phyloP scores from a whole-genome alignment of 23 tunicate genomes.

The Trididemnum clinides region DNA sequence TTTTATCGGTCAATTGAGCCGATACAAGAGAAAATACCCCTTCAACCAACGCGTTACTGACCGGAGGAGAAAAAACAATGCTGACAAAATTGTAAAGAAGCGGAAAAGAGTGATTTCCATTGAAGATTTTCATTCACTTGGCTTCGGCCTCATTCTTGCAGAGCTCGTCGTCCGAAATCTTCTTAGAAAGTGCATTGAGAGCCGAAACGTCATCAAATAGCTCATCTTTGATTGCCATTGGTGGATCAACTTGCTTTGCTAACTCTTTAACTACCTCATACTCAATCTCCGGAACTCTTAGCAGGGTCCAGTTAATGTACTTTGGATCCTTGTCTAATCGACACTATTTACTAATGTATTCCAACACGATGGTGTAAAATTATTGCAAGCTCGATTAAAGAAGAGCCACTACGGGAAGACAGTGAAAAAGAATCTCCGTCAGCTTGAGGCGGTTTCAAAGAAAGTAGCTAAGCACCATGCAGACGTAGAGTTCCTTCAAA shows the following conservation, averaged over 20 bases:
- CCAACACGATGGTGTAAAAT: slow-evolving; percentile 42
- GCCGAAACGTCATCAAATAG: slow-evolving; percentile 64
- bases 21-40: too few relatives aligned
- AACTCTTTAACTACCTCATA: slow-evolving; percentile 46
- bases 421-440: too few relatives aligned
- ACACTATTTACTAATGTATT: slow-evolving; percentile 57
- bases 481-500: too few relatives aligned
- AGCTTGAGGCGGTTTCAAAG: too few relatives aligned
- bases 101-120: slow-evolving; percentile 55
- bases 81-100: slow-evolving; percentile 54
- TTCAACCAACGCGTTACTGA: too few relatives aligned
- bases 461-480: too few relatives aligned
- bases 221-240: slow-evolving; percentile 58
- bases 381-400: slow-evolving; percentile 43
- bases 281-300: slow-evolving; percentile 41
- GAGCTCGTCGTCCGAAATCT: slow-evolving; percentile 44
- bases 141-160: slow-evolving; percentile 44
- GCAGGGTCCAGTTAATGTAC: slow-evolving; percentile 54
- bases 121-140: slow-evolving; percentile 51
- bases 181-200: slow-evolving; percentile 57
- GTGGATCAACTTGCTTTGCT: slow-evolving; percentile 70
- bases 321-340: slow-evolving; percentile 53
- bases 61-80: slow-evolving; percentile 63
- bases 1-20: too few relatives aligned
- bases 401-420: too few relatives aligned